Conservation (phyloP, 2,888 invertebrate genomes). For the Zeuzera pyrina region DNA sequence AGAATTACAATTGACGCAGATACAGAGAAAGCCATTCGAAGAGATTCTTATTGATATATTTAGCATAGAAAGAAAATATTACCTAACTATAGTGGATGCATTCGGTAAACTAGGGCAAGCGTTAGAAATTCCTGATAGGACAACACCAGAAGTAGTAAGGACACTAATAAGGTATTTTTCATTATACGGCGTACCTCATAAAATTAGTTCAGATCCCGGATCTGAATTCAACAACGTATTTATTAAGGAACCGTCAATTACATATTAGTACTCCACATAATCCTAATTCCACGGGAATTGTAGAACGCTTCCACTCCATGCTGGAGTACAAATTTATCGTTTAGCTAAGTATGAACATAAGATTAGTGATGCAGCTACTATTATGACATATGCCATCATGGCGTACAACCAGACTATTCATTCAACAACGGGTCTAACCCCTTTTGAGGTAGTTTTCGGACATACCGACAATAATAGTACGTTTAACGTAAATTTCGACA, state of each 20-base stretch:
- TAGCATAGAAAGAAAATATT: constrained; percentile 4
- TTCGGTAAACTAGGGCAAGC: constrained; percentile 24
- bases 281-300: too few relatives aligned
- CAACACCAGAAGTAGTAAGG: constrained; percentile 19
- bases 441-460: constrained; percentile 19
- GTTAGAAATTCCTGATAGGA: constrained; percentile 14
- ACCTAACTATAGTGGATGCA: constrained; percentile 17
- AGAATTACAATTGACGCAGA: not conserved
- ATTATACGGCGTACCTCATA: constrained; percentile 16
- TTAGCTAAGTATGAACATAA: constrained; percentile 20
- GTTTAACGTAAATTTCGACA: constrained; percentile 13
- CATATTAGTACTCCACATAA: too few relatives aligned
- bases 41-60: not conserved
- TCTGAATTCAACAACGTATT: constrained; percentile 27
- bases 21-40: not conserved
- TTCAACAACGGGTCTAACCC: constrained; percentile 12
- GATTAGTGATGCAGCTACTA: constrained; percentile 13
- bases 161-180: constrained; percentile 21
- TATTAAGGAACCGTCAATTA: too few relatives aligned
- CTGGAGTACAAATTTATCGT: constrained; percentile 19
- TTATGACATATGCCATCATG: constrained; percentile 21
- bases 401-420: constrained; percentile 21
- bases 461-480: too few relatives aligned
- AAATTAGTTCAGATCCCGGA: constrained; percentile 19
- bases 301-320: constrained; percentile 21